Evolutionary conservation across 2,113 vertebrate species (phyloP).

Genomic region (Siniperca chuatsi): DNA sequence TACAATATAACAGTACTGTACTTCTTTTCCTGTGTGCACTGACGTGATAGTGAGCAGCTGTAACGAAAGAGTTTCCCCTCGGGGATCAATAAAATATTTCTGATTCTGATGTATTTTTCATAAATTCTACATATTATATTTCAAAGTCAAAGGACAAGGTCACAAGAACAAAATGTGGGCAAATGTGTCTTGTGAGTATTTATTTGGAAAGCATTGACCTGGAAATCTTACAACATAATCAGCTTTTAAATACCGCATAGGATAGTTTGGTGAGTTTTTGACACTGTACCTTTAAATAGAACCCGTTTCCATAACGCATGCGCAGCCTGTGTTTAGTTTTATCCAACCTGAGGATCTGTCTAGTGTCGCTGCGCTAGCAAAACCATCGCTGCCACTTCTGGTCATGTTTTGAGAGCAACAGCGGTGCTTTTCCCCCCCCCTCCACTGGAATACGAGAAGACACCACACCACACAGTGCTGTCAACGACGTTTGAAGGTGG

Average conservation of each 20-base stretch:
- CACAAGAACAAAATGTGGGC: not conserved
- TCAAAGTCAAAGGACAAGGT: not conserved
- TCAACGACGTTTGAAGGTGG: not conserved
- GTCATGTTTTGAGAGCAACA: conserved; percentile 46
- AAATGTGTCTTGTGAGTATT: not conserved
- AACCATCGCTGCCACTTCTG: conserved; percentile 41
- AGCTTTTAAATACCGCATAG: conserved; percentile 54
- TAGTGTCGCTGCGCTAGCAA: conserved; percentile 60
- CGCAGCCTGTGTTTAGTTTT: conserved; percentile 78
- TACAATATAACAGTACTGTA: too few relatives aligned
- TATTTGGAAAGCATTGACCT: not conserved
- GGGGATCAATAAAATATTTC: too few relatives aligned
- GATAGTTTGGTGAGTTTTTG: not conserved
- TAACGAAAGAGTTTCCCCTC: too few relatives aligned
- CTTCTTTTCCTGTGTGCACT: too few relatives aligned
- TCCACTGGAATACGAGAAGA: conserved; percentile 6
- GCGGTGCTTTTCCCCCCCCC: not conserved
- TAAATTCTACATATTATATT: too few relatives aligned
- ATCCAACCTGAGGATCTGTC: conserved; percentile 77
- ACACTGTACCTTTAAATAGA: conserved; percentile 80
- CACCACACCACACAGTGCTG: not conserved
- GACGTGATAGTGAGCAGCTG: too few relatives aligned
- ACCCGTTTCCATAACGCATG: conserved; percentile 59
- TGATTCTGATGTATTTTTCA: too few relatives aligned
- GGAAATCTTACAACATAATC: not conserved